phyloP scores from a whole-genome alignment of 2,888 invertebrate species.

The Rapana venosa region DNA sequence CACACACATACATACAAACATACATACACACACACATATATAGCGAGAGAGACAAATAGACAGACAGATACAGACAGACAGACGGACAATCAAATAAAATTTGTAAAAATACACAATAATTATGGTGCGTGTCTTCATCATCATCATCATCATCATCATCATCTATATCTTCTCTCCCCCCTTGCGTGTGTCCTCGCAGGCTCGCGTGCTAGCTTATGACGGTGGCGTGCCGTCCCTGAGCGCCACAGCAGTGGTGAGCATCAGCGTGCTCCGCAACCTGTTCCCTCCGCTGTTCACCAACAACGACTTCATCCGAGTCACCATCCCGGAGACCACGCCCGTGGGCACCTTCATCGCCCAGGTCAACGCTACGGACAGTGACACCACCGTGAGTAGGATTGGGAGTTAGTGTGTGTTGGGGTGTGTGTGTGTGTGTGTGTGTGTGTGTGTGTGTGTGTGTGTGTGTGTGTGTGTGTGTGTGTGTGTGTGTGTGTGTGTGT shows the following conservation, averaged over 20 bases:
- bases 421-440: background rate
- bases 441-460: background rate
- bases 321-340: constrained; percentile 64
- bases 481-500: background rate
- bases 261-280: constrained; percentile 62
- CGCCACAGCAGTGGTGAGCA: constrained; percentile 64
- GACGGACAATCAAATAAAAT: too few relatives aligned
- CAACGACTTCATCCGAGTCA: constrained; percentile 82
- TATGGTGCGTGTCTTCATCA: too few relatives aligned
- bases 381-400: constrained; percentile 51
- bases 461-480: background rate
- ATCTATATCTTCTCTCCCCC: too few relatives aligned
- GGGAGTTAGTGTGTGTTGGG: background rate
- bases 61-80: too few relatives aligned
- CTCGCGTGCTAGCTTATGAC: constrained; percentile 64
- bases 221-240: constrained; percentile 67
- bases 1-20: too few relatives aligned
- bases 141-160: too few relatives aligned
- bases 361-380: constrained; percentile 61
- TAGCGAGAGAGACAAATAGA: too few relatives aligned
- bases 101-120: too few relatives aligned
- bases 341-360: constrained; percentile 62
- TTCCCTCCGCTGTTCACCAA: constrained; percentile 76
- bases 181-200: too few relatives aligned
- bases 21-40: too few relatives aligned